phyloP scores from a whole-genome alignment of 2,888 invertebrate genomes.

The Myathropa florea region DNA sequence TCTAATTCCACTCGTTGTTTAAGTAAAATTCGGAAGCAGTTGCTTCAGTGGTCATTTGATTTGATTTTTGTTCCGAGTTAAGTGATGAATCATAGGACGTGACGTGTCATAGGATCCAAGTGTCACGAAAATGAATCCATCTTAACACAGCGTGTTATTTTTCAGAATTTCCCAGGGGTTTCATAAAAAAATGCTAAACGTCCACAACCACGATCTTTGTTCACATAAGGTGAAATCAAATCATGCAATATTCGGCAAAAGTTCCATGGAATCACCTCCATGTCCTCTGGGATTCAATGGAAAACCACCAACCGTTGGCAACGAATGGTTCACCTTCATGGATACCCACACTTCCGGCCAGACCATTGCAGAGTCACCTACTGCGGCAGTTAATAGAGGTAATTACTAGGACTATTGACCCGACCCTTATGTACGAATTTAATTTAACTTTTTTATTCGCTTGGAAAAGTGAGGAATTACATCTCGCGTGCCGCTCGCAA shows the following conservation, averaged over 20 bases:
- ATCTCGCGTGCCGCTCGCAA: slow-evolving; percentile 50
- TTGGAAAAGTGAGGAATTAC: neutral
- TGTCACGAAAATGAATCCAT: neutral
- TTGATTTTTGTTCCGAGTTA: neutral
- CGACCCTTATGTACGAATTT: slow-evolving; percentile 27
- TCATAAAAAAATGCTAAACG: neutral
- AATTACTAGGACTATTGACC: slow-evolving; percentile 56
- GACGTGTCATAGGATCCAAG: neutral
- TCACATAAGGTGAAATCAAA: neutral
- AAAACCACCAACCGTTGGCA: neutral
- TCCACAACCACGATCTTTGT: neutral
- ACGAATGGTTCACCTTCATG: neutral
- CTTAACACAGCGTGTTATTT: neutral
- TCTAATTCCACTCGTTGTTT: too few relatives aligned
- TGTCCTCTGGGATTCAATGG: neutral
- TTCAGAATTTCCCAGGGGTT: neutral
- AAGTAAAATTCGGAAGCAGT: too few relatives aligned
- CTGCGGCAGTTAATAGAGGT: slow-evolving; percentile 51
- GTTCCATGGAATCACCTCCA: neutral
- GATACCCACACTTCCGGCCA: neutral
- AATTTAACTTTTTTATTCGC: neutral
- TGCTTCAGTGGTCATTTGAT: neutral
- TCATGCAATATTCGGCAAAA: neutral
- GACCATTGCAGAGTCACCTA: slow-evolving; percentile 25
- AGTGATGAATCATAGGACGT: neutral